Base-by-base conservation (phyloP, 2,113 vertebrate genomes). In the Ictidomys tridecemlineatus region DNA sequence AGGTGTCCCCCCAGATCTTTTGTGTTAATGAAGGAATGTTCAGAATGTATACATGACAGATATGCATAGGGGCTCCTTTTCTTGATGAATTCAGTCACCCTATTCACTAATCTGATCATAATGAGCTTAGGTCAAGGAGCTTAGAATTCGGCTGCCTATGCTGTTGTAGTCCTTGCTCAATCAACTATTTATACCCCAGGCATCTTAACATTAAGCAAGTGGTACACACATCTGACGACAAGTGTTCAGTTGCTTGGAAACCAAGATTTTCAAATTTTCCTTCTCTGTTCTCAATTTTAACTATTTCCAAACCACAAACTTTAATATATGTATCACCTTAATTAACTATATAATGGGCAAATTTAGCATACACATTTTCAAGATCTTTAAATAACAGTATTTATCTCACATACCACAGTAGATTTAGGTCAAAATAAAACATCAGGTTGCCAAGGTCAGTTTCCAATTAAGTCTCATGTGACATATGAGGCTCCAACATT, bases 221-320 rank as follows among this genome's bases (percentile, higher is more conserved):
- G 61, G 67, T 85, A 90, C 45, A 96, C 4, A 11, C 34, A 85
- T 88, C 37, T 93, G 72, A 86, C 79, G 91, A 53, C 87, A 65
- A 32, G 20, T 72, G 5, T 89, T 90, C 34, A 2, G 93, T 97
- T 97, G 84, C 93, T 85, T 96, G 17, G 95, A 97, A 97, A 98
- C 91, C 78, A 94, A 86, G 53, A 85, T 91, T 74, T 65, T 91
- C 37, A 86, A 53, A 58, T 78, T 76, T 94, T 93, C 42, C 32
- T 94, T 88, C 73, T 78, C 37, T 94, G 30, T 4, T 85, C 13
- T 67, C 48, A 93, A 39, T 85, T 96, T 96, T 91, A 97, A 95
- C 89, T 89, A 93, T 37, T 91, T 32, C 30, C 8, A 86, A 91
- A 76, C 80, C 48, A 91, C 24, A 85, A 78, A 80, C 53, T 56